Evolutionary conservation across 2,797 vertebrate genomes (phyloP), one percentile per base, ranked within the genome.

Genomic region (Diplodus sargus): DNA sequence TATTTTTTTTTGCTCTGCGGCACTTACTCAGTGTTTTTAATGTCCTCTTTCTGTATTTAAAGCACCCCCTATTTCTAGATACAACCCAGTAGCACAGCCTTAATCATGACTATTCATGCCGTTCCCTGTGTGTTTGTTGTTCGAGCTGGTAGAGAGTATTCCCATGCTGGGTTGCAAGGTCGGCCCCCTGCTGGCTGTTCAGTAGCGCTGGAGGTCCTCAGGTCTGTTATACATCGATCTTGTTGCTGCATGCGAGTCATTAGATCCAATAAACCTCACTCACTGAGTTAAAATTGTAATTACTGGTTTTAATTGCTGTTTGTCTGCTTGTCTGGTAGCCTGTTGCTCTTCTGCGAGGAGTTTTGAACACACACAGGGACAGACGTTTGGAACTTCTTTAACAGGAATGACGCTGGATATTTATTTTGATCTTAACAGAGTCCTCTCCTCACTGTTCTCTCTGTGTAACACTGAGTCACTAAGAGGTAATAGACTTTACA

Each of bases 121-220:
- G 34, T n/a, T 79, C 60, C 61, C 39, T 78, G 42, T 82, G 64
- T 75, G 56, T 74, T 17, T 6, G 18, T 53, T 62, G 47, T 74
- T 60, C 58, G 39, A 49, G 14, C 52, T n/a, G 63, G 52, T 73
- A 47, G 48, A 30, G 56, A 54, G 43, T 70, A 22, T 83, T 79
- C 47, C 57, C 74, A 74, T 7, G 0, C 16, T 34, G 64, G 20
- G 5, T 34, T 79, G 67, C 56, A 73, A 17, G 52, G 18, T 65
- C 60, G 14, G 85, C 90, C 91, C 89, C 83, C 91, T 92, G 87
- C 88, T 91, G 93, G 92, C 53, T 10, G 25, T 20, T 66, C 17
- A 18, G 4, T 39, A 53, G 57, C 56, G 30, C 57, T 34, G 73
- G 49, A 67, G 13, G 51, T 51, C 69, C 52, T 42, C 25, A 23